phyloP scores from a whole-genome alignment of 2,113 vertebrate genomes.

The Puma concolor region DNA sequence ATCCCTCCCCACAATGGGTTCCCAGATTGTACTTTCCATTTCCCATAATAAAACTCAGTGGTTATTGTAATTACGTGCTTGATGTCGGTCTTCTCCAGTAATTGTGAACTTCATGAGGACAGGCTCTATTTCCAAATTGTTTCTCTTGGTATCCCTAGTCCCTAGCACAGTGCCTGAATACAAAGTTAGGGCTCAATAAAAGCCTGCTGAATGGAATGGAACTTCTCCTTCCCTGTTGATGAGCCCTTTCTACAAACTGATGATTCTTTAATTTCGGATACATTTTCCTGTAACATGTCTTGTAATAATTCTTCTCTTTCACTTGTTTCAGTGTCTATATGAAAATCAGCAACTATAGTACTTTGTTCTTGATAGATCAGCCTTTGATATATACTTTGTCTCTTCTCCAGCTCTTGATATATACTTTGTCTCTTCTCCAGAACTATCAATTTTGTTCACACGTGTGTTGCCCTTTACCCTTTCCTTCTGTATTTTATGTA shows the following conservation, averaged over 20 bases:
- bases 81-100: neutral
- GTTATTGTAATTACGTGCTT: neutral
- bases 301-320: neutral
- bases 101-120: neutral
- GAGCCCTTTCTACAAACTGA: neutral
- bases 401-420: neutral
- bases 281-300: neutral
- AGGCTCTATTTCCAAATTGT: neutral
- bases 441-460: neutral
- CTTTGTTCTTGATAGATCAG: neutral
- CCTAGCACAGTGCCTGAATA: neutral
- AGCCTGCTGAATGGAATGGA: neutral
- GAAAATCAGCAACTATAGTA: neutral
- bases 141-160: neutral
- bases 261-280: neutral
- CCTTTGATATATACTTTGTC: neutral
- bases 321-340: neutral
- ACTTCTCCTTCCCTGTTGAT: neutral
- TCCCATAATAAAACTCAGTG: neutral
- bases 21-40: neutral
- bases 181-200: neutral
- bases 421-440: neutral
- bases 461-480: neutral
- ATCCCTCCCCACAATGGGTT: neutral
- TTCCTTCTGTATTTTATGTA: neutral